Evolutionary conservation across 2,888 invertebrate species (phyloP).

Genomic region (Platypus cylindrus): DNA sequence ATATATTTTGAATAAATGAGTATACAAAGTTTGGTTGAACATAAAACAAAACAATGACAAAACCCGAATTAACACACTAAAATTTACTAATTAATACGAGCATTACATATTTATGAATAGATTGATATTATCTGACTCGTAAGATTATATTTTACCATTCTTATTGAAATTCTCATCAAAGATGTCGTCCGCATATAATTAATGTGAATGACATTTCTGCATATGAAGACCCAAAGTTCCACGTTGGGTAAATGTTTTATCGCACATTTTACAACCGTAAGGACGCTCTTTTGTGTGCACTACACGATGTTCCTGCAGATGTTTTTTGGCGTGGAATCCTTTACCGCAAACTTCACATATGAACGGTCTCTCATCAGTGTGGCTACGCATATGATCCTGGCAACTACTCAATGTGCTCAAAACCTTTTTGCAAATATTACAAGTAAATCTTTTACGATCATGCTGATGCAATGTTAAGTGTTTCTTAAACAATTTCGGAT

Average conservation of each 20-base stretch:
- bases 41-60: no score
- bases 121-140: no score
- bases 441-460: slow-evolving; percentile 17
- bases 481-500: slow-evolving; percentile 9
- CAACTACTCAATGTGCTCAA: slow-evolving; percentile 8
- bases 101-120: no score
- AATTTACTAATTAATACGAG: no score
- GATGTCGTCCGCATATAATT: no score
- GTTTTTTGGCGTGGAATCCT: slow-evolving; percentile 11
- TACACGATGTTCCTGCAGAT: slow-evolving; percentile 8
- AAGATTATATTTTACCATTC: no score
- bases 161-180: no score
- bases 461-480: slow-evolving; percentile 6
- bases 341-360: slow-evolving; percentile 15
- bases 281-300: slow-evolving; percentile 35
- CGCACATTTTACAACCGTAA: slow-evolving; percentile 34
- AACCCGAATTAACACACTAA: no score
- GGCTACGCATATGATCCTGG: slow-evolving; percentile 12
- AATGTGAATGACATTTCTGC: slow-evolving; percentile 5
- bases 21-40: no score
- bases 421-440: slow-evolving; percentile 33
- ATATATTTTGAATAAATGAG: no score
- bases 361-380: slow-evolving; percentile 16
- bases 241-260: slow-evolving; percentile 9
- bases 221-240: slow-evolving; percentile 21